Conservation (phyloP, 1,140 invertebrate genomes). For the Meloidogyne exigua region DNA sequence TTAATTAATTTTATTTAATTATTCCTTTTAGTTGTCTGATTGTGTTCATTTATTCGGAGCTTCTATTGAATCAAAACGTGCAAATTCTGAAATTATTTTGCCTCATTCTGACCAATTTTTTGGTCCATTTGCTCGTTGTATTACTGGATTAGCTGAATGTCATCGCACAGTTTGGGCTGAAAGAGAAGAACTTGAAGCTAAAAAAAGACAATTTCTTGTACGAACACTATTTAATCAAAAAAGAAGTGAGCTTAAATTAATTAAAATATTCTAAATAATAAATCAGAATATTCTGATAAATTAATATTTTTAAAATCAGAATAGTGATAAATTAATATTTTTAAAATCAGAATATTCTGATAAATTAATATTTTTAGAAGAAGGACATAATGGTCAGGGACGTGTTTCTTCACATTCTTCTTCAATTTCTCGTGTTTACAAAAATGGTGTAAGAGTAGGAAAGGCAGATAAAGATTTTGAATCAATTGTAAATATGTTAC, state of each 20-base stretch:
- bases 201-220: slow-evolving; percentile 85
- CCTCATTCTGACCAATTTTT: slow-evolving; percentile 93
- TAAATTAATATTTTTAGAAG: no score
- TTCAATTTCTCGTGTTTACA: neutral
- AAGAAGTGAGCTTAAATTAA: slow-evolving; percentile 38
- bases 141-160: slow-evolving; percentile 80
- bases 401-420: neutral
- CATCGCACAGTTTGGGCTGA: slow-evolving; percentile 77
- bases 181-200: slow-evolving; percentile 82
- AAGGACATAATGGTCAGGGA: neutral
- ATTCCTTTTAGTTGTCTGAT: slow-evolving; percentile 36
- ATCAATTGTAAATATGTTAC: slow-evolving; percentile 87
- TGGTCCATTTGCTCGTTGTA: slow-evolving; percentile 85
- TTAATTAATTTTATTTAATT: neutral
- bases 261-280: no score
- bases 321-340: no score
- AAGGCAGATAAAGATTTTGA: slow-evolving; percentile 78
- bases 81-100: slow-evolving; percentile 60
- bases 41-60: slow-evolving; percentile 75
- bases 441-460: neutral
- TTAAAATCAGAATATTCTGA: no score
- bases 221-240: slow-evolving; percentile 37
- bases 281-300: neutral
- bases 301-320: neutral
- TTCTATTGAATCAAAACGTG: slow-evolving; percentile 71